phyloP scores from a whole-genome alignment of 2,888 invertebrate genomes.

The Axea sp. region DNA sequence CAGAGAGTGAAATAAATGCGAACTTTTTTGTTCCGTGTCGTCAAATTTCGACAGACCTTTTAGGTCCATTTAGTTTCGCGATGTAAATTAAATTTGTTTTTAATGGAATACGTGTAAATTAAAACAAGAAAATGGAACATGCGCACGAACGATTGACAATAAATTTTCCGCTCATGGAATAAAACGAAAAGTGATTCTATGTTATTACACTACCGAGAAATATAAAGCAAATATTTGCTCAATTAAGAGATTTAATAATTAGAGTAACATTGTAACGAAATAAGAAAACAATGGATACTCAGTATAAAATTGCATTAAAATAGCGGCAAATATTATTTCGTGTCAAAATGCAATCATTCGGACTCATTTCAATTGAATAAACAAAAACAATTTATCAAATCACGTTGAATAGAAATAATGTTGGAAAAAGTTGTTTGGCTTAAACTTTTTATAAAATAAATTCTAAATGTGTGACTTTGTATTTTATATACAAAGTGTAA shows the following conservation, averaged over 20 bases:
- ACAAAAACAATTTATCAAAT: too few relatives aligned
- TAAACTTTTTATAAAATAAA: too few relatives aligned
- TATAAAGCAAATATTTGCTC: slow-evolving; percentile 15
- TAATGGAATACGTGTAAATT: slow-evolving; percentile 29
- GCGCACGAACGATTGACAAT: slow-evolving; percentile 18
- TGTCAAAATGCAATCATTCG: not conserved
- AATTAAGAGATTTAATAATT: slow-evolving; percentile 24
- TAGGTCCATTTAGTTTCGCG: slow-evolving; percentile 37
- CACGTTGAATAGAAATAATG: too few relatives aligned
- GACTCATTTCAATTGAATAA: too few relatives aligned
- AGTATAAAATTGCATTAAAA: not conserved
- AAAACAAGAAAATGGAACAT: slow-evolving; percentile 21
- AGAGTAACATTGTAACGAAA: slow-evolving; percentile 6
- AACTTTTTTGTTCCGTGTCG: not conserved
- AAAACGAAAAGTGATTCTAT: not conserved
- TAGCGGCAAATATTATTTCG: not conserved
- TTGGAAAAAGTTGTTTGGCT: too few relatives aligned
- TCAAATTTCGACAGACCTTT: slow-evolving; percentile 38
- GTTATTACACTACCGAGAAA: slow-evolving; percentile 1
- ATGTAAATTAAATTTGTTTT: slow-evolving; percentile 52
- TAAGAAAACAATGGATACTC: not conserved
- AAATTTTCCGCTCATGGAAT: slow-evolving; percentile 15
- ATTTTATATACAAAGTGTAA: too few relatives aligned
- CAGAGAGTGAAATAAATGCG: not conserved
- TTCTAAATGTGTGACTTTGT: too few relatives aligned